These are phyloP conservation scores for Anabas testudineus DNA, from an alignment of 2,797 vertebrate genomes.

Conservation along the genomic window DNA sequence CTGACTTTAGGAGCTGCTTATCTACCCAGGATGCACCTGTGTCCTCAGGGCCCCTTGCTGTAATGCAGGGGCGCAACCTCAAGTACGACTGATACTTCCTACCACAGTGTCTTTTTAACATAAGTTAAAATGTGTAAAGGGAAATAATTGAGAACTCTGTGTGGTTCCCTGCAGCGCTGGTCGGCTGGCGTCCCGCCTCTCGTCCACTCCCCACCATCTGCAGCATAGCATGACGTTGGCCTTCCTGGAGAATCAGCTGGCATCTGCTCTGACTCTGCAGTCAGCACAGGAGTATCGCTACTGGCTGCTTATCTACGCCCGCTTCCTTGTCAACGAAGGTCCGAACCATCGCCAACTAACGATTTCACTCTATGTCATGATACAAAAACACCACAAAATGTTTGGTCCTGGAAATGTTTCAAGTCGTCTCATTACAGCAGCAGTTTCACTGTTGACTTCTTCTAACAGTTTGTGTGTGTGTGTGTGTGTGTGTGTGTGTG, in stretches of 20 bases:
- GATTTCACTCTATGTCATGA: neutral
- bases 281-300: conserved; percentile 94
- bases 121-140: neutral
- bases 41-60: conserved; percentile 92
- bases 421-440: too few species aligned
- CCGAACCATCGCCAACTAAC: neutral
- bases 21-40: conserved; percentile 90
- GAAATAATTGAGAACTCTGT: neutral
- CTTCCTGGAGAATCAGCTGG: conserved; percentile 96
- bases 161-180: conserved; percentile 86
- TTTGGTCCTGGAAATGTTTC: too few species aligned
- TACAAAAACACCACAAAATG: too few species aligned
- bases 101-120: neutral
- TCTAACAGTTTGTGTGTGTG: too few species aligned
- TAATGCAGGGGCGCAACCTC: conserved; percentile 93
- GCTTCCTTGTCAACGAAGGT: conserved; percentile 99
- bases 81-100: conserved; percentile 84
- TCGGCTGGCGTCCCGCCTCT: conserved; percentile 92
- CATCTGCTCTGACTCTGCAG: conserved; percentile 89
- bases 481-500: too few species aligned
- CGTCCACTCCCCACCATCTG: conserved; percentile 93
- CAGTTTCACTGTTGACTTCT: too few species aligned
- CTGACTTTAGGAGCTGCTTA: conserved; percentile 95
- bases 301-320: conserved; percentile 97
- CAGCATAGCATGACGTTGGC: conserved; percentile 96